Conservation (phyloP, 2,888 invertebrate species). For the Glyphotaelius pellucidus region DNA sequence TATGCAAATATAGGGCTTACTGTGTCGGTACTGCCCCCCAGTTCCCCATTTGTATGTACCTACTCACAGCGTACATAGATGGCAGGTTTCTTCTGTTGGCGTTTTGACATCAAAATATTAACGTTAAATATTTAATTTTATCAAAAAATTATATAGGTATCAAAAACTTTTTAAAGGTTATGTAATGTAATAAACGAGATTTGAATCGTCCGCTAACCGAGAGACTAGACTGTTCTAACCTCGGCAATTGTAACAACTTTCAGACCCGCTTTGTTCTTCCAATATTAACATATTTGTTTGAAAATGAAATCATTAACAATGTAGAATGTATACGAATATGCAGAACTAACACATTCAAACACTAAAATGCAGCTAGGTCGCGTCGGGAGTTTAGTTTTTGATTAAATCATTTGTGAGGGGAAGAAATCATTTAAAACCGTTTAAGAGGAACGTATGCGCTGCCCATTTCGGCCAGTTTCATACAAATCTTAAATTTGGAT, state of each 20-base stretch:
- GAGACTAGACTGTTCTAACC: background rate
- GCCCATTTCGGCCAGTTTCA: no score
- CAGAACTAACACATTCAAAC: no score
- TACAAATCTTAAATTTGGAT: no score
- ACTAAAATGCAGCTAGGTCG: no score
- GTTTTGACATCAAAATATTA: background rate
- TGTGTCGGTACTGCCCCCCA: background rate
- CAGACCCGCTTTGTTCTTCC: no score
- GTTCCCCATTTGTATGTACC: background rate
- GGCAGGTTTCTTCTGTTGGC: background rate
- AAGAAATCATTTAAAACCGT: no score
- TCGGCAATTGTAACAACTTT: background rate
- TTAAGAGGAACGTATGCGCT: no score
- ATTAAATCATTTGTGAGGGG: no score
- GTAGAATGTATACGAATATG: no score
- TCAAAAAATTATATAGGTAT: background rate
- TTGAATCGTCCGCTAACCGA: background rate
- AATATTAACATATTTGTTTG: no score
- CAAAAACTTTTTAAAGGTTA: background rate
- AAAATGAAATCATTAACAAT: no score
- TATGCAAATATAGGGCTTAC: conserved; percentile 26
- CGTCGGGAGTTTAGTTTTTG: no score
- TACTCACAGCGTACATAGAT: background rate
- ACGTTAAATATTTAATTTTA: background rate
- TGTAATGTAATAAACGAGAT: background rate